Evolutionary conservation across 2,797 vertebrate genomes (phyloP).

Genomic region (Tapirus indicus): DNA sequence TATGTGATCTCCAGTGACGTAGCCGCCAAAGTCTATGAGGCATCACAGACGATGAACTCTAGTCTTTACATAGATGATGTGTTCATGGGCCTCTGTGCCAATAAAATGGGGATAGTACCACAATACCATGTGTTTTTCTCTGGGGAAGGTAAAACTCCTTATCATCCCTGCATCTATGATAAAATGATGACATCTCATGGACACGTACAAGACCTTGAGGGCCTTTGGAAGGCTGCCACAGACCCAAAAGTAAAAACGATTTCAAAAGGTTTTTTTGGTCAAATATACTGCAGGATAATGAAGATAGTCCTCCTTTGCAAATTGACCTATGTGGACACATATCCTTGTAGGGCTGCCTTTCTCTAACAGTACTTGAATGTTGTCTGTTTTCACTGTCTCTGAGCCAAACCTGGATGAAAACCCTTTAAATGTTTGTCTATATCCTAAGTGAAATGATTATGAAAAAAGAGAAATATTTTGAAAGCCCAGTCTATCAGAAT

Average conservation of each 20-base stretch:
- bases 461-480: conserved; percentile 67
- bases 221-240: conserved; percentile 93
- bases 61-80: conserved; percentile 98
- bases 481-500: conserved; percentile 57
- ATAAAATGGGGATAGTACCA: conserved; percentile 92
- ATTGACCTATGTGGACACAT: conserved; percentile 89
- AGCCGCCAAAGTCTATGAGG: conserved; percentile 93
- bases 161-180: conserved; percentile 96
- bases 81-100: conserved; percentile 98
- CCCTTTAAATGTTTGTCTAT: conserved; percentile 73
- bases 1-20: conserved; percentile 95
- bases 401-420: conserved; percentile 85
- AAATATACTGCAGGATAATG: conserved; percentile 93
- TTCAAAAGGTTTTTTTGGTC: conserved; percentile 89
- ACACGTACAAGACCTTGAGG: conserved; percentile 91
- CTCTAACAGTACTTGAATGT: conserved; percentile 89
- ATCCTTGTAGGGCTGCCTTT: conserved; percentile 94
- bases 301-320: conserved; percentile 93
- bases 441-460: conserved; percentile 51
- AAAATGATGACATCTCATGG: conserved; percentile 98
- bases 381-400: conserved; percentile 81
- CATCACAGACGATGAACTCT: conserved; percentile 92
- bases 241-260: conserved; percentile 86
- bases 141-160: conserved; percentile 94
- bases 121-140: conserved; percentile 94